These are phyloP conservation scores for Rhinella marina DNA, from an alignment of 2,797 vertebrate genomes.

Conservation along the genomic window DNA sequence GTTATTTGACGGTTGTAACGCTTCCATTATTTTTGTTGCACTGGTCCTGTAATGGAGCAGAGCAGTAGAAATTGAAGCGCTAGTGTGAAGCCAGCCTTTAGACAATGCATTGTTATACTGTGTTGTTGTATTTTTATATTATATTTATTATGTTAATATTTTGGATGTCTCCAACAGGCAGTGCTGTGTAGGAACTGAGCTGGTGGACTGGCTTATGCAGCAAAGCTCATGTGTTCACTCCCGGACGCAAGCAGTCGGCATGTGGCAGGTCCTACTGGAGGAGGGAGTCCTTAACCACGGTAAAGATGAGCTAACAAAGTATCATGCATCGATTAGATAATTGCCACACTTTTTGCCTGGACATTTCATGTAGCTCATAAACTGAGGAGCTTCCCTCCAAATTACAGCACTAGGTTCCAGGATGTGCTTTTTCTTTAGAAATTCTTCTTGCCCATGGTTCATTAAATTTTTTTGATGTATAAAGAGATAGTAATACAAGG, in stretches of 20 bases:
- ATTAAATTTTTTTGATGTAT: too few relatives aligned
- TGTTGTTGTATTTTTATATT: background rate
- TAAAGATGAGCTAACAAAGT: slow-evolving; percentile 71
- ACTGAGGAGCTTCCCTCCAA: background rate
- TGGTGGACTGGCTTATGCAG: slow-evolving; percentile 97
- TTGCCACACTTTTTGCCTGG: background rate
- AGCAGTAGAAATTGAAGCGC: too few relatives aligned
- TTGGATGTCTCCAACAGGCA: slow-evolving; percentile 74
- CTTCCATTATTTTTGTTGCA: too few relatives aligned
- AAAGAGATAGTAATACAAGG: too few relatives aligned
- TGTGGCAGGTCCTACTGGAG: slow-evolving; percentile 98
- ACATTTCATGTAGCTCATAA: background rate
- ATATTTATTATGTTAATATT: background rate
- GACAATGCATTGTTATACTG: too few relatives aligned
- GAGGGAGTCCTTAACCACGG: slow-evolving; percentile 96
- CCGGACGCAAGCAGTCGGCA: slow-evolving; percentile 91
- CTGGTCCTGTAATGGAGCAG: too few relatives aligned
- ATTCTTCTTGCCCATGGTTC: too few relatives aligned
- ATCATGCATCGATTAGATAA: too few relatives aligned
- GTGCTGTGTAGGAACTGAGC: slow-evolving; percentile 95
- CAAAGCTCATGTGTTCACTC: slow-evolving; percentile 92
- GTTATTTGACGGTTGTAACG: too few relatives aligned
- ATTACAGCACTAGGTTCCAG: background rate
- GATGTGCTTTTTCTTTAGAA: too few relatives aligned
- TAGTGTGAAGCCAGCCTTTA: too few relatives aligned